Evolutionary conservation across 2,113 vertebrate species (phyloP).

Genomic region (Cnemophilus loriae): DNA sequence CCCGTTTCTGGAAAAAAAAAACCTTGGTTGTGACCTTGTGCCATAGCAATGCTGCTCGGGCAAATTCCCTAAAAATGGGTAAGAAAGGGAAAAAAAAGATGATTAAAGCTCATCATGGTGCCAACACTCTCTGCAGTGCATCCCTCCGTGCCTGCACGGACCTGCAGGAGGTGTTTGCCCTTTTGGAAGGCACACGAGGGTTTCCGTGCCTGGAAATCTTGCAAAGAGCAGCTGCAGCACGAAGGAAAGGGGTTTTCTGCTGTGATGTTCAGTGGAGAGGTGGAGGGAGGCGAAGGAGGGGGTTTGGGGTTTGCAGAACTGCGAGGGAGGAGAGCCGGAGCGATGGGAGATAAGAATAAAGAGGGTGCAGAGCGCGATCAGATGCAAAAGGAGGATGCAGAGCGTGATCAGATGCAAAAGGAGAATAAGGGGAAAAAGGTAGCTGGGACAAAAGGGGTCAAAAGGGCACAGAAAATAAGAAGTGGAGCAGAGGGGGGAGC

Average conservation of each 20-base stretch:
- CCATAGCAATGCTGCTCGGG: neutral
- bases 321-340: neutral
- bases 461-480: conserved; percentile 29
- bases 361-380: neutral
- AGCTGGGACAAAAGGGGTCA: neutral
- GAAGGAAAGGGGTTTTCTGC: neutral
- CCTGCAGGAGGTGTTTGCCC: neutral
- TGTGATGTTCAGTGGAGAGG: neutral
- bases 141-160: neutral
- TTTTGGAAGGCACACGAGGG: neutral
- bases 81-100: neutral
- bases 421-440: neutral
- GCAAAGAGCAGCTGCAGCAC: neutral
- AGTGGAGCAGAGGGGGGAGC: neutral
- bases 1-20: neutral
- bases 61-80: neutral
- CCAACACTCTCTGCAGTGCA: neutral
- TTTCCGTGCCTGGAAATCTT: neutral
- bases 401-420: neutral
- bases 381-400: conserved; percentile 23
- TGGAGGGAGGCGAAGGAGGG: neutral
- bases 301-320: neutral
- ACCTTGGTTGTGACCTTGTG: neutral
- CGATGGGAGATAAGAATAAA: neutral
- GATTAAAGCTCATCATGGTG: neutral